A percentile compares a stretch with the other conserved stretches of the same genome.
Conservation (phyloP, 1,140 invertebrate genomes). For the Rhyacophila brunnea region DNA sequence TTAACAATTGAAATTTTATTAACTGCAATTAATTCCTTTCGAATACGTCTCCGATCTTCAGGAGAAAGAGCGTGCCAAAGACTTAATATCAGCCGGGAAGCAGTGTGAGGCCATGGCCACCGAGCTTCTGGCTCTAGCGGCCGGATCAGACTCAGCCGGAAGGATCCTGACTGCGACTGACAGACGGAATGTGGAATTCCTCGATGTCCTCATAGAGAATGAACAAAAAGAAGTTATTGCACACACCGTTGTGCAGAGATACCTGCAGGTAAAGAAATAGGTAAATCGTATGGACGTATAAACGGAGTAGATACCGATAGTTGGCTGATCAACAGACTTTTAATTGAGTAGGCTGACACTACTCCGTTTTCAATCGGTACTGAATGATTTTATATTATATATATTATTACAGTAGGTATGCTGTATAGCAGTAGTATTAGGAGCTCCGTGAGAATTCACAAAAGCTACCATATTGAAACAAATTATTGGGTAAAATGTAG, state of each 20-base stretch:
- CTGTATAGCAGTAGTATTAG: too few relatives aligned
- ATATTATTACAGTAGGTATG: too few relatives aligned
- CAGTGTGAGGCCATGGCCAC: constrained; percentile 97
- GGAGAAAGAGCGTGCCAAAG: constrained; percentile 97
- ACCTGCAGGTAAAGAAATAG: constrained; percentile 67
- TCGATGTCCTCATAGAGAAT: constrained; percentile 97
- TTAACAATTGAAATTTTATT: too few relatives aligned
- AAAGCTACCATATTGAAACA: too few relatives aligned
- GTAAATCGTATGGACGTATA: constrained; percentile 11
- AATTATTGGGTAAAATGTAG: too few relatives aligned
- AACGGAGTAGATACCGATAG: neutral
- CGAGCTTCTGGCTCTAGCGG: constrained; percentile 89
- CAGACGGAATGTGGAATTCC: constrained; percentile 87
- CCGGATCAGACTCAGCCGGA: constrained; percentile 90
- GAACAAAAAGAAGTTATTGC: constrained; percentile 97
- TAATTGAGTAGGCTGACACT: too few relatives aligned
- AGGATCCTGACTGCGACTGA: constrained; percentile 89
- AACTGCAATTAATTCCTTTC: too few relatives aligned
- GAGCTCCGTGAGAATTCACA: too few relatives aligned
- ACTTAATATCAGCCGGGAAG: constrained; percentile 89
- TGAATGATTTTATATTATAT: too few relatives aligned
- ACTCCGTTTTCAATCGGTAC: too few relatives aligned
- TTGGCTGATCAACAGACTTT: too few relatives aligned
- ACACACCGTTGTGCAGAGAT: constrained; percentile 84
- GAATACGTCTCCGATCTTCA: constrained; percentile 38